phyloP scores from a whole-genome alignment of 2,113 vertebrate species.

The Steatornis caripensis region DNA sequence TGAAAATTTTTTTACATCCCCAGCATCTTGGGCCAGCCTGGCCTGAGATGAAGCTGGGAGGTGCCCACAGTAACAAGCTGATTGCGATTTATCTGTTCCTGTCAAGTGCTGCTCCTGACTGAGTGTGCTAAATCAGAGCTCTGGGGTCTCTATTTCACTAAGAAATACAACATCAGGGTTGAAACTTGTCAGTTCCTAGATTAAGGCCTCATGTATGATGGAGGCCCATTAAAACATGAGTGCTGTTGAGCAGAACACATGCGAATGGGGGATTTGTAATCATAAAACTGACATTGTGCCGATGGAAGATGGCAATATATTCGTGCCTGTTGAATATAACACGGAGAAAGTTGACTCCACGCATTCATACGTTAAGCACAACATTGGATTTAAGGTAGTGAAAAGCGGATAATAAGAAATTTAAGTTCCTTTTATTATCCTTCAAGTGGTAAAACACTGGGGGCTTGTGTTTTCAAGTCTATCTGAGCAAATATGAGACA shows the following conservation, averaged over 20 bases:
- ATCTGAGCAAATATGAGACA: not conserved
- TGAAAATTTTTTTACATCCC: not conserved
- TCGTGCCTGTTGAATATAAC: not conserved
- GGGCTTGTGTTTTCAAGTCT: not conserved
- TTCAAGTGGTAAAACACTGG: not conserved
- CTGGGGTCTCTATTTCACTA: not conserved
- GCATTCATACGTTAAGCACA: not conserved
- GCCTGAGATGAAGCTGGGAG: not conserved
- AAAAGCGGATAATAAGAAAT: slow-evolving; percentile 13
- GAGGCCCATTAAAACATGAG: slow-evolving; percentile 33
- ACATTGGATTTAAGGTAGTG: not conserved
- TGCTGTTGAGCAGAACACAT: slow-evolving; percentile 10
- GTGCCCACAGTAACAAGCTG: not conserved
- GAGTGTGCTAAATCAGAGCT: not conserved
- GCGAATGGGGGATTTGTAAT: slow-evolving; percentile 10
- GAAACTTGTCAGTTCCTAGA: slow-evolving; percentile 27
- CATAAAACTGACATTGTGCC: slow-evolving; percentile 10
- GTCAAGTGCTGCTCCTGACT: not conserved
- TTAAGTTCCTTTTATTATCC: slow-evolving; percentile 19
- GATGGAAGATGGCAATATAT: slow-evolving; percentile 11
- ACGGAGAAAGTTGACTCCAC: not conserved
- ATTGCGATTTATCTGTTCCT: not conserved
- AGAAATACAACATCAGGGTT: not conserved
- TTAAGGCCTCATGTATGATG: slow-evolving; percentile 27
- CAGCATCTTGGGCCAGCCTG: not conserved